A percentile compares a stretch with the other conserved stretches of the same genome.
These are phyloP conservation scores for Anthopleura sola DNA, from an alignment of 64 coral and sea anemone species.

Conservation along the genomic window DNA sequence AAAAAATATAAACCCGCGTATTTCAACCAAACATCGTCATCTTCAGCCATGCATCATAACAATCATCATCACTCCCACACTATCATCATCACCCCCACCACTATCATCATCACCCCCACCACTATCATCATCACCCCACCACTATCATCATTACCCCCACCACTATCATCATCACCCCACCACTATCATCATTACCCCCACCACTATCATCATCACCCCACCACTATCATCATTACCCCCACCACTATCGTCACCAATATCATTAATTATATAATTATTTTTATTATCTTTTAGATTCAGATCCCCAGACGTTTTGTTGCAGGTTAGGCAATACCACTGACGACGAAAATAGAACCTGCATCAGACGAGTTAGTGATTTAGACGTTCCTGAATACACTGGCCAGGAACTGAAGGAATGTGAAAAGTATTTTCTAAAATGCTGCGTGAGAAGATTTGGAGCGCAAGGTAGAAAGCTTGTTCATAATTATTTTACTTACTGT, in stretches of 20 bases:
- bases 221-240: neutral
- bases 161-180: no score
- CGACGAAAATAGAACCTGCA: neutral
- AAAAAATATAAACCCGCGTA: no score
- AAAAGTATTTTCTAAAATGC: constrained; percentile 30
- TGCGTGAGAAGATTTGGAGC: constrained; percentile 25
- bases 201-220: neutral
- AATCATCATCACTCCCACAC: no score
- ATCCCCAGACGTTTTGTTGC: neutral
- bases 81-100: no score
- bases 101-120: no score
- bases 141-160: no score
- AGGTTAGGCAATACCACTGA: neutral
- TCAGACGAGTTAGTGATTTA: neutral
- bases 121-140: neutral
- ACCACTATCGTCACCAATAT: neutral
- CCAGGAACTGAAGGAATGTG: neutral
- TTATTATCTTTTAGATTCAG: neutral
- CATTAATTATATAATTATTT: neutral
- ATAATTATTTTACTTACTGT: neutral
- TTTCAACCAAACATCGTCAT: no score
- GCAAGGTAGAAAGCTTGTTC: neutral
- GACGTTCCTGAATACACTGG: neutral
- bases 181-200: no score
- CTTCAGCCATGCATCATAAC: no score